These are phyloP conservation scores for Grammomys surdaster DNA, from an alignment of 2,113 vertebrate genomes.

Conservation along the genomic window DNA sequence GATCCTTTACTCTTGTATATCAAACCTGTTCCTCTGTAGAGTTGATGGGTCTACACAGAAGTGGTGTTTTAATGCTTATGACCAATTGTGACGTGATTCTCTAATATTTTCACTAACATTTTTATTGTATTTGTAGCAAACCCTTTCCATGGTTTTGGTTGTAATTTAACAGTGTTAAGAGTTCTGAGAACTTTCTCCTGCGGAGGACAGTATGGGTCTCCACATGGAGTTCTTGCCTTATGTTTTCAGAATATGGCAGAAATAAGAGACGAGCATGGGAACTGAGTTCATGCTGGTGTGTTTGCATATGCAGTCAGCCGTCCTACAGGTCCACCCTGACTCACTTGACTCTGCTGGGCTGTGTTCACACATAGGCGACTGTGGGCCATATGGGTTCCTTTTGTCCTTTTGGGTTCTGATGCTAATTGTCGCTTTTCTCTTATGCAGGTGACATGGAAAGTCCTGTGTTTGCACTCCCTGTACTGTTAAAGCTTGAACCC, in stretches of 20 bases:
- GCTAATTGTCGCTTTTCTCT: constrained; percentile 38
- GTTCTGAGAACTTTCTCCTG: not conserved
- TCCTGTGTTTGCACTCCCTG: constrained; percentile 93
- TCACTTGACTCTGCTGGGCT: not conserved
- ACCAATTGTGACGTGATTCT: not conserved
- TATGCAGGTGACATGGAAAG: constrained; percentile 91
- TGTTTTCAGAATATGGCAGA: constrained; percentile 36
- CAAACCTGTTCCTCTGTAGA: not conserved
- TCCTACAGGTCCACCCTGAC: not conserved
- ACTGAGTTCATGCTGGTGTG: not conserved
- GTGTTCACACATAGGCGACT: not conserved
- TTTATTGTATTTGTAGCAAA: not conserved
- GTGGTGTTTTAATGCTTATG: not conserved
- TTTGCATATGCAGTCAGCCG: not conserved
- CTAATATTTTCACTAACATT: not conserved
- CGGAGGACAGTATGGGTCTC: not conserved
- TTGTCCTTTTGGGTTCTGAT: not conserved
- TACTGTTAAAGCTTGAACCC: constrained; percentile 89
- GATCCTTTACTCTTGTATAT: not conserved
- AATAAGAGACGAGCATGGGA: not conserved
- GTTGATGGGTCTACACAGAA: not conserved
- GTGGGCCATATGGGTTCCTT: not conserved
- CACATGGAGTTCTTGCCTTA: not conserved
- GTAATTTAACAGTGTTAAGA: constrained; percentile 20
- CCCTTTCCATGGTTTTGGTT: constrained; percentile 25